Base-by-base conservation (phyloP, 1,140 invertebrate genomes). In the Teleopsis dalmanni region DNA sequence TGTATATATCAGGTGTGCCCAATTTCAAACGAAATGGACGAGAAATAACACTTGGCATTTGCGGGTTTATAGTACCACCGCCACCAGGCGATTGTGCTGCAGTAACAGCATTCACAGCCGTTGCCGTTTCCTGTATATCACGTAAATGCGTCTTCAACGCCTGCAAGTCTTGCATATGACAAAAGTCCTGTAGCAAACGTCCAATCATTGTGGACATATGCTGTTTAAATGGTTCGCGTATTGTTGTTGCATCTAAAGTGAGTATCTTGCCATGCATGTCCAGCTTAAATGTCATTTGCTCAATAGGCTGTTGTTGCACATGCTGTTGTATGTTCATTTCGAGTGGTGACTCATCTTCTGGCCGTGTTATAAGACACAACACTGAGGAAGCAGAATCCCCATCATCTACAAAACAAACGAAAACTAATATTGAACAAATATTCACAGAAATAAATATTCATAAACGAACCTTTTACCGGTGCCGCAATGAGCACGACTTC, bases 221-320 rank as follows among this genome's bases (percentile, higher is more conserved):
- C 60, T 81, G 76, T 53, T 77, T 75, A 64, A 83, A 84, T 47
- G 72, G 66, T 45, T 75, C 59, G 29, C 81, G 78, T 47, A 91
- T 73, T 52, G 82, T 81, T 62, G 80, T 83, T 36, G 78, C 79
- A 71, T 93, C 88, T 53, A 89, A 72, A 53, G 75, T 79, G 56
- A 91, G 77, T 57, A 97, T 89, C 72, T 84, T 90, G 47, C 88
- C 90, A 58, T 81, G 79, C 49, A 80, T 76, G 73, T 95, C 90
- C 65, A 95, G 78, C 76, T 90, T 90, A 64, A 94, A 89, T 59
- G 90, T 89, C 73, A 96, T 93, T 71, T 93, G 88, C 72, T 93
- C 88, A 56, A 89, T 62, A 77, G 60, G 76, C 73, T 61, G 79
- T 72, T 69, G 65, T 31, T 62, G 59, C 36, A 66, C 59, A 36